These are phyloP conservation scores for Thaumatotibia leucotreta DNA, from an alignment of 1,140 invertebrate species.

Conservation along the genomic window DNA sequence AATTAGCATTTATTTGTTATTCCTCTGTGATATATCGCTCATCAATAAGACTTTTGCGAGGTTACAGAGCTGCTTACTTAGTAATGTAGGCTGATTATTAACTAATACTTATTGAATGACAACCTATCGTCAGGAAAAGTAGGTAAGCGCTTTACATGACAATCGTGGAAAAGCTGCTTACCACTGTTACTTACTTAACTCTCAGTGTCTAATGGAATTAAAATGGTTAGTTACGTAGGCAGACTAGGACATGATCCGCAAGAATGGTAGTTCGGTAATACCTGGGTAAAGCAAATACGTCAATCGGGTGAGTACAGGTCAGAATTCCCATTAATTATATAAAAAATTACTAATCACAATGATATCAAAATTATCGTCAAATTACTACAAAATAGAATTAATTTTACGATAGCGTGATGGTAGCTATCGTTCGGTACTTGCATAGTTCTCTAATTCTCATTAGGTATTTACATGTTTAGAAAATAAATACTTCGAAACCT, in stretches of 20 bases:
- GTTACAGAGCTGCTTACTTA: not conserved
- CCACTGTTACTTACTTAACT: conserved; percentile 7
- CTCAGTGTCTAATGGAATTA: not conserved
- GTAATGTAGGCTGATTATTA: conserved; percentile 1
- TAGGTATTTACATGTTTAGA: not conserved
- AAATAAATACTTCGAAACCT: not conserved
- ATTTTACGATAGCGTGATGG: not conserved
- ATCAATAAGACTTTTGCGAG: not conserved
- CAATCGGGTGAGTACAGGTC: not conserved
- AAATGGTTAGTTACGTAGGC: not conserved
- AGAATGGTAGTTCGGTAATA: not conserved
- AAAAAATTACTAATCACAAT: not conserved
- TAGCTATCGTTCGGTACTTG: not conserved
- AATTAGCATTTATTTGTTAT: not conserved
- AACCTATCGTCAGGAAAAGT: conserved; percentile 12
- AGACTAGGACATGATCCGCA: not conserved
- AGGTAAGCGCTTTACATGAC: conserved; percentile 13
- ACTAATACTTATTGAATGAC: conserved; percentile 10
- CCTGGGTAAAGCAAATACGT: not conserved
- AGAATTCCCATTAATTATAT: not conserved
- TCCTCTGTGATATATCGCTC: not conserved
- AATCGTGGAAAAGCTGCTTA: conserved; percentile 9
- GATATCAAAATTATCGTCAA: not conserved
- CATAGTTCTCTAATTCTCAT: not conserved
- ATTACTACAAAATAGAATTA: not conserved